Percentiles rank a stretch among this genome's conserved stretches.
Conservation (phyloP, 2,113 vertebrate genomes). For the Echinops telfairi region DNA sequence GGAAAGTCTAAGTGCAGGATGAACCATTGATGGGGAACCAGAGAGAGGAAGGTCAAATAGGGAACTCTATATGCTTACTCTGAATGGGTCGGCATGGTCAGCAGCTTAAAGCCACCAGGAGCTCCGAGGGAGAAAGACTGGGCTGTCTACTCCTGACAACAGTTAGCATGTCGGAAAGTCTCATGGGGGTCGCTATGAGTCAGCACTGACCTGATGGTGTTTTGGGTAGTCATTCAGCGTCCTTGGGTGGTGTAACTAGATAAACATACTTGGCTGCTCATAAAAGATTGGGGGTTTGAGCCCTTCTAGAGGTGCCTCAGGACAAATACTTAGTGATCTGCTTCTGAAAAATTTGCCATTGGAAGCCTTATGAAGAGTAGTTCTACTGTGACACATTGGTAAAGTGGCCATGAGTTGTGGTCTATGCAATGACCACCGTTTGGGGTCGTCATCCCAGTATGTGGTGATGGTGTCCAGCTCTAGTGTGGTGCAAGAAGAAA, state of each 20-base stretch:
- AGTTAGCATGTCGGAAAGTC: no score
- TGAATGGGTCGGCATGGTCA: no score
- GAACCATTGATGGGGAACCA: neutral
- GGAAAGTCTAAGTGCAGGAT: neutral
- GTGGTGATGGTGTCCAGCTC: neutral
- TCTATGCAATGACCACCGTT: neutral
- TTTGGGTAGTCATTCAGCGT: no score
- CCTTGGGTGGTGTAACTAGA: no score
- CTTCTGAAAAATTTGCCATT: neutral
- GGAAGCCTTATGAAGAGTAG: neutral
- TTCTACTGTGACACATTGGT: neutral
- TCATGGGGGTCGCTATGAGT: no score
- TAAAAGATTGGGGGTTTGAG: neutral
- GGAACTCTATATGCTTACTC: fast-evolving
- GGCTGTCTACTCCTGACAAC: no score
- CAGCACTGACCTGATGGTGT: neutral
- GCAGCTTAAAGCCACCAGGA: no score
- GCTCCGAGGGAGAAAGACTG: no score
- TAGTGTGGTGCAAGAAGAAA: neutral
- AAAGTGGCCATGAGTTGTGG: neutral
- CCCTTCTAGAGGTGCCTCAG: neutral
- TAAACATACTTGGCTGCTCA: no score
- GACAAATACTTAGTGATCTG: neutral
- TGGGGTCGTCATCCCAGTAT: neutral
- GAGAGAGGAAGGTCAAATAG: neutral